phyloP scores from a whole-genome alignment of 1,140 invertebrate species.

The Leptopilina boulardi region DNA sequence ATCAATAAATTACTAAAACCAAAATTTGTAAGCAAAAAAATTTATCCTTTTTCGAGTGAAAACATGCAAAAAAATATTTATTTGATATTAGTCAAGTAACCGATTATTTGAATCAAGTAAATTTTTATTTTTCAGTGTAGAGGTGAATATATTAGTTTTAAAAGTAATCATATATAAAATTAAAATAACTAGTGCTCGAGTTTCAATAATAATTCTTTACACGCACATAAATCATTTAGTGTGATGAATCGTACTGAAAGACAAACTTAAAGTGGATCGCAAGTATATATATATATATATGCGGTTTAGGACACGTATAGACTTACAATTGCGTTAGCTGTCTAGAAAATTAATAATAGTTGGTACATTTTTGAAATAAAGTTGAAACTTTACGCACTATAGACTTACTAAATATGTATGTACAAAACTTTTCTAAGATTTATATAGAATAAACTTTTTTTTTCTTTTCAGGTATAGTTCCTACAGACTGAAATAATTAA shows the following conservation, averaged over 20 bases:
- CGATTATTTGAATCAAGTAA: no score
- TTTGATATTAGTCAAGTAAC: no score
- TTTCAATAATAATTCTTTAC: neutral
- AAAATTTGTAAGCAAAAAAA: no score
- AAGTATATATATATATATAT: no score
- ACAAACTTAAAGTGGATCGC: neutral
- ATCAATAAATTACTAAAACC: no score
- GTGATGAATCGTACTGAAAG: neutral
- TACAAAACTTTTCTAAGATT: neutral
- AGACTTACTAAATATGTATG: neutral
- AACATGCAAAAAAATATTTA: no score
- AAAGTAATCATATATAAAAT: neutral
- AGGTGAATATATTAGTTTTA: no score
- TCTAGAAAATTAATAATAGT: neutral
- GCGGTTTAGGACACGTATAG: neutral
- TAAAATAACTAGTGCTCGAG: neutral
- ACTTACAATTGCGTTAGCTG: neutral
- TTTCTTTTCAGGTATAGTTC: no score
- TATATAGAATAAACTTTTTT: no score
- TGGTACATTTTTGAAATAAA: neutral
- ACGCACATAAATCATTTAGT: neutral
- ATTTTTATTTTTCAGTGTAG: no score
- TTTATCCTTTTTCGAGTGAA: no score
- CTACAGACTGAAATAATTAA: no score
- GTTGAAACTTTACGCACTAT: neutral